These are phyloP conservation scores for Euphonia xanthogaster DNA, from an alignment of 2,797 vertebrate species.

Conservation along the genomic window DNA sequence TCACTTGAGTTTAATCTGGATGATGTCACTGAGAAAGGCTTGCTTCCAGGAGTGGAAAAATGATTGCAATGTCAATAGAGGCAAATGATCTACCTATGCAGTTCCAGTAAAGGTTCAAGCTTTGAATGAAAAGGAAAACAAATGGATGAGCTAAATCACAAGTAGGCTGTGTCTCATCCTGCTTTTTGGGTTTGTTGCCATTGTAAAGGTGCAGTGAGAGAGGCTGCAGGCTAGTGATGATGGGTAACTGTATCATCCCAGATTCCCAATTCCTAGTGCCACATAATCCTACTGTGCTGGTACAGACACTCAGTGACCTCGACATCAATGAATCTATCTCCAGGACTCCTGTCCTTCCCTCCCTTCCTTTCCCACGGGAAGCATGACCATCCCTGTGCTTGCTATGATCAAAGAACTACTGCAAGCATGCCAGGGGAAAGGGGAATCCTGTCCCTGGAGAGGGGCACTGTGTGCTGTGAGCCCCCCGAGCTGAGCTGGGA, in stretches of 20 bases:
- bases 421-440: not conserved
- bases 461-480: not conserved
- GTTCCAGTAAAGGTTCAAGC: constrained; percentile 12
- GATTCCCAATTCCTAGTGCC: not conserved
- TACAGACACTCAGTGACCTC: not conserved
- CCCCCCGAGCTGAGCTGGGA: not conserved
- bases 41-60: constrained; percentile 35
- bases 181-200: not conserved
- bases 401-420: not conserved
- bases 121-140: constrained; percentile 22
- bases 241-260: not conserved
- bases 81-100: not conserved
- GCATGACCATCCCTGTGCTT: not conserved
- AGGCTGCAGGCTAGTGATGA: not conserved
- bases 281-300: not conserved
- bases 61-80: not conserved
- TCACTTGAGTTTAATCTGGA: not conserved
- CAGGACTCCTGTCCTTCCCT: not conserved
- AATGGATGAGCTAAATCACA: constrained; percentile 1
- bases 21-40: constrained; percentile 13
- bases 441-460: not conserved
- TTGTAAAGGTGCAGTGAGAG: not conserved
- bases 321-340: not conserved
- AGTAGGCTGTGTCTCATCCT: not conserved
- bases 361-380: not conserved